These are phyloP conservation scores for Lasius fuliginosus DNA, from an alignment of 2,888 invertebrate species.

Conservation along the genomic window DNA sequence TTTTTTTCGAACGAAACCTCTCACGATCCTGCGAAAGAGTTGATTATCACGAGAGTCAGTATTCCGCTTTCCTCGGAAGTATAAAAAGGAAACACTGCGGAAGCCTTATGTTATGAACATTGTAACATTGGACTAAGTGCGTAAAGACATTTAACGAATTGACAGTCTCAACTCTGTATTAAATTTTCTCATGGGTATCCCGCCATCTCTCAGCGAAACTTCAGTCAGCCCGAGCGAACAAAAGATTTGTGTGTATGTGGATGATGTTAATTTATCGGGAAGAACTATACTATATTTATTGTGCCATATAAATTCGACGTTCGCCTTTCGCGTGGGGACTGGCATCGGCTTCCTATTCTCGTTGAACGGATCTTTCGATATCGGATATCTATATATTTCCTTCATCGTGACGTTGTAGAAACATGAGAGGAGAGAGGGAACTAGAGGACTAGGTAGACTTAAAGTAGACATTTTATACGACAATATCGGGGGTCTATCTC, in stretches of 20 bases:
- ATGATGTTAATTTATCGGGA: constrained; percentile 68
- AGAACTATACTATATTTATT: constrained; percentile 72
- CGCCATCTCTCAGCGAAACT: constrained; percentile 44
- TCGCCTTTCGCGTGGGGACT: constrained; percentile 63
- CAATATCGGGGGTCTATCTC: constrained; percentile 69
- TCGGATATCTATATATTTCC: constrained; percentile 38
- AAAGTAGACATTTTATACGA: constrained; percentile 66
- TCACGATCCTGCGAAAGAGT: not conserved
- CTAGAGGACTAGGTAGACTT: constrained; percentile 65
- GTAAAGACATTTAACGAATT: constrained; percentile 49
- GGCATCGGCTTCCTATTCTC: constrained; percentile 67
- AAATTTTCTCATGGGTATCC: not conserved
- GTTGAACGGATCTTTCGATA: constrained; percentile 52
- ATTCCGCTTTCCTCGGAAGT: constrained; percentile 58
- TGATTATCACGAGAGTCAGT: constrained; percentile 6
- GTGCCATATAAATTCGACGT: constrained; percentile 79
- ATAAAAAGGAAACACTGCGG: not conserved
- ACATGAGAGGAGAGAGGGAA: constrained; percentile 34
- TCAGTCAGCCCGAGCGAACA: constrained; percentile 61
- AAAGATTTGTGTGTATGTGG: constrained; percentile 60
- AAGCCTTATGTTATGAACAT: constrained; percentile 30
- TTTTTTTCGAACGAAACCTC: not conserved
- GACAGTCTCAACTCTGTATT: constrained; percentile 31
- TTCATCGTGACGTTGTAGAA: constrained; percentile 55
- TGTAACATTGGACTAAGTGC: constrained; percentile 48